phyloP scores from a whole-genome alignment of 2,888 invertebrate genomes.

The Limnephilus lunatus region DNA sequence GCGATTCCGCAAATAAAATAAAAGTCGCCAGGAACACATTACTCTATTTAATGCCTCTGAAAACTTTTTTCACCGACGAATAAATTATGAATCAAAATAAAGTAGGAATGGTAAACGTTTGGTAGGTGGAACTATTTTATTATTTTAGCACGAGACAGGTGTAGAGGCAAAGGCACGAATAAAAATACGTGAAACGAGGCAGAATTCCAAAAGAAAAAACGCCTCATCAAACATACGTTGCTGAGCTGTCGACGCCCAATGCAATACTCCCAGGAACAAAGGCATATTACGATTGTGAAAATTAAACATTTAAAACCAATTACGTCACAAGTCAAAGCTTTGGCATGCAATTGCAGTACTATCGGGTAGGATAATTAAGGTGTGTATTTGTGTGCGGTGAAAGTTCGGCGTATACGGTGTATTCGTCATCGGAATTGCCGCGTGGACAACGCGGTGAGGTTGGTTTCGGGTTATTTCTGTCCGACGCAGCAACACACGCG shows the following conservation, averaged over 20 bases:
- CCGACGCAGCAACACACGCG: slow-evolving; percentile 61
- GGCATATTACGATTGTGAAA: slow-evolving; percentile 40
- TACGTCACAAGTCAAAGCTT: neutral
- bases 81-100: neutral
- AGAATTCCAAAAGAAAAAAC: slow-evolving; percentile 21
- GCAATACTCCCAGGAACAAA: slow-evolving; percentile 46
- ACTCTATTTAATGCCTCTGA: neutral
- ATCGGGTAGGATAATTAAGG: neutral
- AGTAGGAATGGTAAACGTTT: neutral
- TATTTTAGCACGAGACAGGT: neutral
- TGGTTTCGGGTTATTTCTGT: slow-evolving; percentile 54
- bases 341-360: neutral
- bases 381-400: slow-evolving; percentile 21
- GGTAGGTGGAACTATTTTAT: neutral
- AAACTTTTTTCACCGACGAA: neutral
- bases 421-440: slow-evolving; percentile 20
- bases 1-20: neutral
- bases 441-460: slow-evolving; percentile 33
- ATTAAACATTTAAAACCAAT: neutral
- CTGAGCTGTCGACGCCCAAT: slow-evolving; percentile 32
- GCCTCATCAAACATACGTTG: slow-evolving; percentile 34
- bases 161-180: neutral
- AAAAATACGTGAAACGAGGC: slow-evolving; percentile 4
- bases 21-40: neutral
- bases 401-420: neutral